Evolutionary conservation across 2,888 invertebrate species (phyloP).

Genomic region (Antheraea yamamai): DNA sequence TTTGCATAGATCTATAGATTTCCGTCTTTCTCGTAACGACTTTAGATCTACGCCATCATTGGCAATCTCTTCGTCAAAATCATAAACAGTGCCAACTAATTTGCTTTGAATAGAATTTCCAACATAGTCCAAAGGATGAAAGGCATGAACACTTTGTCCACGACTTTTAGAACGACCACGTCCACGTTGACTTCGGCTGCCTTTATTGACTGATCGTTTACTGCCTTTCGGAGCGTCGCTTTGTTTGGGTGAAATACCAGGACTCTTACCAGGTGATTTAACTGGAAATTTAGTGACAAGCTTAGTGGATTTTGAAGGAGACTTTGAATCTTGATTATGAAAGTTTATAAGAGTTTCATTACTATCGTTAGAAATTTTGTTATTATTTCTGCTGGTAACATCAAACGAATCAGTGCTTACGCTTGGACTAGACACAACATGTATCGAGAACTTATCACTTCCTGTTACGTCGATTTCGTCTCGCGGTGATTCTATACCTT

Average conservation of each 20-base stretch:
- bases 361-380: slow-evolving; percentile 68
- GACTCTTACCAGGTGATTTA: slow-evolving; percentile 86
- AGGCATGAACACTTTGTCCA: slow-evolving; percentile 52
- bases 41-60: slow-evolving; percentile 89
- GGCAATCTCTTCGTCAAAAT: slow-evolving; percentile 91
- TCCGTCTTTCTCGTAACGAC: slow-evolving; percentile 89
- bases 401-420: slow-evolving; percentile 67
- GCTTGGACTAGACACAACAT: slow-evolving; percentile 64
- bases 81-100: slow-evolving; percentile 93
- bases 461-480: slow-evolving; percentile 69
- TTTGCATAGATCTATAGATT: slow-evolving; percentile 85
- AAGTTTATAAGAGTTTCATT: slow-evolving; percentile 58
- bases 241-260: slow-evolving; percentile 86
- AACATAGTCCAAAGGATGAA: slow-evolving; percentile 70
- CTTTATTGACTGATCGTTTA: slow-evolving; percentile 64
- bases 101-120: slow-evolving; percentile 90
- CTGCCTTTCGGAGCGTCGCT: slow-evolving; percentile 69
- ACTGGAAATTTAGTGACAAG: slow-evolving; percentile 83
- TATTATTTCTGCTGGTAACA: slow-evolving; percentile 52
- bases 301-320: slow-evolving; percentile 76
- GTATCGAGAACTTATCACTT: slow-evolving; percentile 66
- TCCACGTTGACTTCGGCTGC: slow-evolving; percentile 72
- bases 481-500: slow-evolving; percentile 68
- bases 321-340: slow-evolving; percentile 61
- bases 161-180: slow-evolving; percentile 78